Evolutionary conservation across 2,888 invertebrate species (phyloP), one percentile per base, ranked within the genome.

Genomic region (Scaptomyza polygonia): DNA sequence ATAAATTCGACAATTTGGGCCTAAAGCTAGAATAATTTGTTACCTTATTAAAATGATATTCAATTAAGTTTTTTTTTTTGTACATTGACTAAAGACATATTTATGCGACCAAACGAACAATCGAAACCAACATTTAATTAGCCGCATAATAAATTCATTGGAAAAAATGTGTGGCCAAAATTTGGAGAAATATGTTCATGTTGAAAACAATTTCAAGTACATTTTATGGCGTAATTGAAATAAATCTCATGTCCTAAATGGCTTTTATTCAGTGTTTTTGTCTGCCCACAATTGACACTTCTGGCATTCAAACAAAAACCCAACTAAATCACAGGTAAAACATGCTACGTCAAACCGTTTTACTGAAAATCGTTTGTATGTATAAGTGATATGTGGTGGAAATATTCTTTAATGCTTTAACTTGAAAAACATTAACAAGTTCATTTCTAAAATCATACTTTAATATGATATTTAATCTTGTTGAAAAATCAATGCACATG

Each of bases 211-310:
- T 79, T 88, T 84, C 88, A 84, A 84, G 88, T 84, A 77, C 67
- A 73, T 86, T 83, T 75, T 73, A 72, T 58, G 67, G 75, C 64
- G 51, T 65, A 88, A 86, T 83, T 86, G 71, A 74, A 83, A 72
- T 72, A 70, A 76, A 72, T 67, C 69, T 30, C 39, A 48, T 12
- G 5, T 3, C 32, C 40, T 18, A 32, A 8, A 52, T 55, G 63
- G 72, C 59, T 61, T 75, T 81, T 63, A 59, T 74, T 44, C 52
- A 67, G 44, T 49, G 52, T 63, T 68, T 58, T 49, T 11, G 21
- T n/a, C n/a, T 14, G 42, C 30, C 51, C 63, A 21, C 44, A 48
- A 61, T 43, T 42, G 48, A 51, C 39, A 34, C 30, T 21, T 34
- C 30, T 25, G 14, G 9, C 51, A 55, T 51, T 18, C 16, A 11